These are phyloP conservation scores for Toxostoma redivivum DNA, from an alignment of 2,113 vertebrate genomes.

Conservation along the genomic window DNA sequence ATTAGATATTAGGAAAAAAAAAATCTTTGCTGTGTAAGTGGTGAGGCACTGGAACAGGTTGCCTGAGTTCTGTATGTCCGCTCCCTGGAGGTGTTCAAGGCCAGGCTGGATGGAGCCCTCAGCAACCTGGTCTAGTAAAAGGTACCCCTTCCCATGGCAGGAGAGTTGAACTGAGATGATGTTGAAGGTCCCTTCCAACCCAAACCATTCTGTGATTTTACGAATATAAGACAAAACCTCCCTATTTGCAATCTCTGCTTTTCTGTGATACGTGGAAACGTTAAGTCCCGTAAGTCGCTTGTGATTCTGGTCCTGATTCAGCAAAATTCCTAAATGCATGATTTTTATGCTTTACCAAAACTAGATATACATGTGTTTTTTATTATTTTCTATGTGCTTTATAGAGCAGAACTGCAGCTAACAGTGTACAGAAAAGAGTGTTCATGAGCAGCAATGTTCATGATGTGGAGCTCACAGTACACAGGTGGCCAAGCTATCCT, in stretches of 20 bases:
- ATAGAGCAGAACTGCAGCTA: not conserved
- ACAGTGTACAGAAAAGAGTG: not conserved
- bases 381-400: not conserved
- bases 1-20: not conserved
- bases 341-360: not conserved
- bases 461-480: not conserved
- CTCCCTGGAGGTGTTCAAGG: too few species aligned
- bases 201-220: not conserved
- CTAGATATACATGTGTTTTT: not conserved
- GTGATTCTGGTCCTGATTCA: not conserved
- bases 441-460: not conserved
- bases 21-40: not conserved
- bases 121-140: not conserved
- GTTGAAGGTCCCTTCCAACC: not conserved
- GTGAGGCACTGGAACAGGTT: not conserved
- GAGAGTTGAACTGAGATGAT: not conserved
- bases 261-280: not conserved
- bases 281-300: rapidly evolving
- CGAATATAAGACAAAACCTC: not conserved
- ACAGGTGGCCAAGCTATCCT: not conserved
- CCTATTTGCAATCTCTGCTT: not conserved
- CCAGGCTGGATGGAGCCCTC: not conserved
- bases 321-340: not conserved
- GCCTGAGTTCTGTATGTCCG: not conserved
- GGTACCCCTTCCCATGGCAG: not conserved